These are phyloP conservation scores for Eucidaris tribuloides DNA, from an alignment of 35 echinoderm and acorn worm species.

Conservation along the genomic window DNA sequence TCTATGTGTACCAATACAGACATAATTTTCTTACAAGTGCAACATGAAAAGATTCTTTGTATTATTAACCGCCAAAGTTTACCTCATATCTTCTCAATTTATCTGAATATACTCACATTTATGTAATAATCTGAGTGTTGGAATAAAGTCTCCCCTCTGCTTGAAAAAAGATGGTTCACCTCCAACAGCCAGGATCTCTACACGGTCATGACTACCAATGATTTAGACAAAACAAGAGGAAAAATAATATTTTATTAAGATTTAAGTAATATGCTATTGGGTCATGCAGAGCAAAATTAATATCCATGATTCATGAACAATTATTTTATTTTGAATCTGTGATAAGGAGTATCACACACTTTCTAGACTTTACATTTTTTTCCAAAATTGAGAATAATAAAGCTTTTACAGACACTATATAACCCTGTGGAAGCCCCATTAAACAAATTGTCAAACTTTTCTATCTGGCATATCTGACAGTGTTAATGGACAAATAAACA, in stretches of 20 bases:
- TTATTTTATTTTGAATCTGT: not conserved
- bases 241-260: not conserved
- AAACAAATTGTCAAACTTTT: too few species aligned
- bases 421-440: too few species aligned
- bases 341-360: too few species aligned
- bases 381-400: not conserved
- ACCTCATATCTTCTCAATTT: not conserved
- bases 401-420: too few species aligned
- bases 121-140: slow-evolving; percentile 84
- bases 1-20: too few species aligned
- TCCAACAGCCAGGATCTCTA: slow-evolving; percentile 76
- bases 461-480: too few species aligned
- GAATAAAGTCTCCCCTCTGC: slow-evolving; percentile 68
- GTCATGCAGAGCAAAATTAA: not conserved
- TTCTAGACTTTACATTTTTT: not conserved
- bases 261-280: not conserved
- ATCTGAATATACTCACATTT: slow-evolving; percentile 70
- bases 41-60: too few species aligned
- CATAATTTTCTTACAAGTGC: too few species aligned
- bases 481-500: too few species aligned
- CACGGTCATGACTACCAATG: slow-evolving; percentile 75
- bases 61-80: too few species aligned
- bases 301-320: not conserved
- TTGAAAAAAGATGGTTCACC: slow-evolving; percentile 81
- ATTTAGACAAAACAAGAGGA: slow-evolving; percentile 8